Percentiles rank a stretch among this genome's conserved stretches.
These are phyloP conservation scores for Sarcophilus harrisii DNA, from an alignment of 2,797 vertebrate species.

Conservation along the genomic window DNA sequence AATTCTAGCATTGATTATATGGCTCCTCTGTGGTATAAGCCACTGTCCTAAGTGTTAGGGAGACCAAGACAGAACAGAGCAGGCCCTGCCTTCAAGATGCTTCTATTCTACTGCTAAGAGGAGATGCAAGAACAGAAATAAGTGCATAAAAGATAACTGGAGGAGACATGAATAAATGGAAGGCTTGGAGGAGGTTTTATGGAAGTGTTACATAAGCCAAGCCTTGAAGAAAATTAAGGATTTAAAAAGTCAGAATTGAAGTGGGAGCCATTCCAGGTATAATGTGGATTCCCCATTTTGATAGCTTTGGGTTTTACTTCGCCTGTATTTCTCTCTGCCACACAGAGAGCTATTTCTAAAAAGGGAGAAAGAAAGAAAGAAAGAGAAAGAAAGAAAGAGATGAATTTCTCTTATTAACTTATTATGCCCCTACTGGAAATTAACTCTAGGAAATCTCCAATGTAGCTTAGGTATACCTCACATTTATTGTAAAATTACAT, in stretches of 20 bases:
- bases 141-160: too few species aligned
- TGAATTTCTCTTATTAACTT: neutral
- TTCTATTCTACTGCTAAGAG: neutral
- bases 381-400: too few species aligned
- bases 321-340: neutral
- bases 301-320: neutral
- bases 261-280: neutral
- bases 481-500: neutral
- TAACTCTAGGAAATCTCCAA: neutral
- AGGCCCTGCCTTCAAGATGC: neutral
- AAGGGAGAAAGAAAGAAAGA: too few species aligned
- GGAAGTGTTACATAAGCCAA: neutral
- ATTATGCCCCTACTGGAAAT: neutral
- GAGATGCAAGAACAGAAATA: too few species aligned
- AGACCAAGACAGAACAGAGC: neutral
- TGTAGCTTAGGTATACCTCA: neutral
- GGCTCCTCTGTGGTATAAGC: neutral
- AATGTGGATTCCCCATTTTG: neutral
- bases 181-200: neutral
- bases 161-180: neutral
- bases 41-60: neutral
- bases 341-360: neutral
- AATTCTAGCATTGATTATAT: neutral
- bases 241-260: neutral
- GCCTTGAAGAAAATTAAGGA: neutral